Evolutionary conservation across 2,797 vertebrate genomes (phyloP), one percentile per base, ranked within the genome.

Genomic region (Pampus argenteus): DNA sequence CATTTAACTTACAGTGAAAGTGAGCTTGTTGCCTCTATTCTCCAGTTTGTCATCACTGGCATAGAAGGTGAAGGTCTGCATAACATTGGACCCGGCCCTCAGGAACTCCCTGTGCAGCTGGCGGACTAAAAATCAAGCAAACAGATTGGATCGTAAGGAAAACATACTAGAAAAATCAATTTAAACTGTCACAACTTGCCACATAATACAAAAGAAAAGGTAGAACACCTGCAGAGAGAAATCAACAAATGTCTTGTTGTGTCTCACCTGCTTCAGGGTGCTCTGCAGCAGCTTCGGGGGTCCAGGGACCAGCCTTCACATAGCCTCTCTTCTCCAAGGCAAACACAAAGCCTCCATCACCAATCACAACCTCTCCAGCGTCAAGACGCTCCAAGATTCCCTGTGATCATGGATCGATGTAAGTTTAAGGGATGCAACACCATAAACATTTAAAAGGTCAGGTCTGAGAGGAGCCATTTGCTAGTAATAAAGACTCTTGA

Each of bases 281-380:
- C 86, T 99, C 97, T 49, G 95, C 94, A 0, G 96, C 84, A 0
- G 98, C 96, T 85, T 99, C 97, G 0, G 97, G 98, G 44, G 98
- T 99, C 98, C 98, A 99, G 38, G 98, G 98, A 2, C 98, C 98
- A 2, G 98, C 98, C 91, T 98, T 99, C 42, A 99, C 97, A 0
- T 98, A 99, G 48, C 98, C 98, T 55, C 98, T 94, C 88, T 98
- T 99, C 91, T 99, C 98, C 89, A 99, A 93, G 4, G 97, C 96
- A 76, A 99, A 95, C 82, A 99, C 98, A 75, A 99, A 99, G 4
- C 98, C 97, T 66, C 98, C 98, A 81, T 99, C 98, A 40, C 98
- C 98, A 0, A 99, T 96, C 74, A 99, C 96, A 34, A 98, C 66
- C 89, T 99, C 97, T 3, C 96, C 97, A 2, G 93, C 92, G 22